These are phyloP conservation scores for Falco concolor DNA, from an alignment of 2,797 vertebrate species.

Conservation along the genomic window DNA sequence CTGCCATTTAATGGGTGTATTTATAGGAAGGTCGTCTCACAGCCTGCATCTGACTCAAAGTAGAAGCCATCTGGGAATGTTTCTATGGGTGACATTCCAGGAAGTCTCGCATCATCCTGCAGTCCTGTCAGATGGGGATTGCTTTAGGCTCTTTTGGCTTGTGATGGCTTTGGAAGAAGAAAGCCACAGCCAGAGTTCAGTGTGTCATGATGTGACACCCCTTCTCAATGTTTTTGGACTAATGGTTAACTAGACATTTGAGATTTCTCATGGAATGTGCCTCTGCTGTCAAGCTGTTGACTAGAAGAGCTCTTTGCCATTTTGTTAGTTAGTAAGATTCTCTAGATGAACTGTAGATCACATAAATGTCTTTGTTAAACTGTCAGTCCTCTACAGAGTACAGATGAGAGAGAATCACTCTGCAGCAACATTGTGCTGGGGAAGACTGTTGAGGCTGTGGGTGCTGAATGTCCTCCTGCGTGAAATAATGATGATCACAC, in stretches of 20 bases:
- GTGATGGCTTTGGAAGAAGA: background rate
- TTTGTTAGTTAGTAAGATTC: background rate
- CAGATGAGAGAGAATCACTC: background rate
- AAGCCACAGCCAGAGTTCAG: background rate
- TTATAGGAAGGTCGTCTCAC: background rate
- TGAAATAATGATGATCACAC: rapidly evolving
- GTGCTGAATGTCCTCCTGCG: background rate
- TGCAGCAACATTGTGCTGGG: background rate
- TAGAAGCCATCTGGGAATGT: background rate
- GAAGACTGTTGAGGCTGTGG: background rate
- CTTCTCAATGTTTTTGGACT: background rate
- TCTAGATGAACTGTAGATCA: background rate
- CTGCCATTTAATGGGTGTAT: background rate
- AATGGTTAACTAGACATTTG: background rate
- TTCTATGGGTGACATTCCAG: background rate
- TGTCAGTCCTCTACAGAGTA: background rate
- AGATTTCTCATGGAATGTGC: background rate
- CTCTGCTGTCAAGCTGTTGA: background rate
- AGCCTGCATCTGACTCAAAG: background rate
- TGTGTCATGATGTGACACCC: background rate
- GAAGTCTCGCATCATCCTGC: background rate
- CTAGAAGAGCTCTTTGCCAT: background rate
- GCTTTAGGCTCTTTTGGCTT: background rate
- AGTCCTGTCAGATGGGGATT: background rate
- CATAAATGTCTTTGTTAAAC: background rate